These are phyloP conservation scores for Pyralis farinalis DNA, from an alignment of 2,888 invertebrate species.

Conservation along the genomic window DNA sequence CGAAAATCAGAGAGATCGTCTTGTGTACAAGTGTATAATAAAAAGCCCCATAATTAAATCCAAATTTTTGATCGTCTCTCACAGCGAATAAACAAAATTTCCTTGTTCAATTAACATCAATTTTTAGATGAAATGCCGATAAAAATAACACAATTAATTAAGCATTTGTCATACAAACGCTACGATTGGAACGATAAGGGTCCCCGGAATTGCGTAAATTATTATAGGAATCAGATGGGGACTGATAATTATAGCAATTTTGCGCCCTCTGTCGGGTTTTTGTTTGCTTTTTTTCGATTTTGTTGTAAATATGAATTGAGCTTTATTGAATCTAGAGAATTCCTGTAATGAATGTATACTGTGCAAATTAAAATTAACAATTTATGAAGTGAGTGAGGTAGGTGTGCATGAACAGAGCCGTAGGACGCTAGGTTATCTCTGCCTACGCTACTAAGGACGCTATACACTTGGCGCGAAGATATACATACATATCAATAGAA, in stretches of 20 bases:
- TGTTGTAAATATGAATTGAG: too few species aligned
- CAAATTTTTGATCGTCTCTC: neutral
- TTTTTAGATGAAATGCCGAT: conserved; percentile 20
- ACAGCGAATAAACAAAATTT: neutral
- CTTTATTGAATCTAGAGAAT: too few species aligned
- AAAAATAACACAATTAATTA: conserved; percentile 49
- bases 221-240: conserved; percentile 47
- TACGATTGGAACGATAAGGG: conserved; percentile 47
- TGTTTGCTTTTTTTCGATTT: conserved; percentile 12
- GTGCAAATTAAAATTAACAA: too few species aligned
- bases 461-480: too few species aligned
- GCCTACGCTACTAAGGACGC: too few species aligned
- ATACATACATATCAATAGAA: too few species aligned
- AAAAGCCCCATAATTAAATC: conserved; percentile 2
- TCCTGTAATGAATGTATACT: too few species aligned
- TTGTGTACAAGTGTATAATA: too few species aligned
- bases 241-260: conserved; percentile 64
- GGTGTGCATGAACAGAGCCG: too few species aligned
- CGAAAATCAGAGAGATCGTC: too few species aligned
- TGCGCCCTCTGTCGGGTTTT: conserved; percentile 35
- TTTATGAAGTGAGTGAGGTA: too few species aligned
- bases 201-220: conserved; percentile 49
- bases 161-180: conserved; percentile 50
- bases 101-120: conserved; percentile 12
- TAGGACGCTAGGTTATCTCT: too few species aligned